Percentiles rank a stretch among this genome's conserved stretches.
These are phyloP conservation scores for Epicauta chinensis DNA, from an alignment of 1,140 invertebrate genomes.

Conservation along the genomic window DNA sequence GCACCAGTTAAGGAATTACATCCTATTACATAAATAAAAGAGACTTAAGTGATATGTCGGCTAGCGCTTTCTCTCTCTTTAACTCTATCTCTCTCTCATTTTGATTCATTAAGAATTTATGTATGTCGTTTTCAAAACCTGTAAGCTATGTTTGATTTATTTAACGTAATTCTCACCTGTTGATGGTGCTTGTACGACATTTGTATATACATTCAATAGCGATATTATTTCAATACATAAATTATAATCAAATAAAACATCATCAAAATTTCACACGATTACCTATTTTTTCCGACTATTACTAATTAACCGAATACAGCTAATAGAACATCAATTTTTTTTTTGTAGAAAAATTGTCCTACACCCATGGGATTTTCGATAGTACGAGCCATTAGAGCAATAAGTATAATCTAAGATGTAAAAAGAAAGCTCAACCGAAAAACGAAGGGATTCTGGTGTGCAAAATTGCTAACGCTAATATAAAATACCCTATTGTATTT, in stretches of 20 bases:
- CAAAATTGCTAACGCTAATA: slow-evolving; percentile 17
- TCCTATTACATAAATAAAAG: slow-evolving; percentile 8
- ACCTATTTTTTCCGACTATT: too few relatives aligned
- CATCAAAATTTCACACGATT: background rate
- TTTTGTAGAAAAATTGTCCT: too few relatives aligned
- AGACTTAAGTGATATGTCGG: slow-evolving; percentile 16
- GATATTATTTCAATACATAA: background rate
- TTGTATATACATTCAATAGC: slow-evolving; percentile 6
- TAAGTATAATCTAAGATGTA: slow-evolving; percentile 23
- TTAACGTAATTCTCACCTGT: slow-evolving; percentile 18
- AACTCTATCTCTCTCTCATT: too few relatives aligned
- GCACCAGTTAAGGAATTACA: slow-evolving; percentile 18
- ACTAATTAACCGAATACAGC: too few relatives aligned
- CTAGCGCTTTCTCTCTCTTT: too few relatives aligned
- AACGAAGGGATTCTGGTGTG: slow-evolving; percentile 15
- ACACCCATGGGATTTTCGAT: too few relatives aligned
- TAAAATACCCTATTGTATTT: too few relatives aligned
- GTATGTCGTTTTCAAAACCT: slow-evolving; percentile 14
- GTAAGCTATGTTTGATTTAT: slow-evolving; percentile 13
- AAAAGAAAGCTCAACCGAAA: background rate
- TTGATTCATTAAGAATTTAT: slow-evolving; percentile 19
- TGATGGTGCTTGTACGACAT: slow-evolving; percentile 7
- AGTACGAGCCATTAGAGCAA: slow-evolving; percentile 19
- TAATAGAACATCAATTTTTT: too few relatives aligned
- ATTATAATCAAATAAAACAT: background rate